Conservation (phyloP, 92 coral and sea anemone genomes). For the Epizoanthus ramosus region DNA sequence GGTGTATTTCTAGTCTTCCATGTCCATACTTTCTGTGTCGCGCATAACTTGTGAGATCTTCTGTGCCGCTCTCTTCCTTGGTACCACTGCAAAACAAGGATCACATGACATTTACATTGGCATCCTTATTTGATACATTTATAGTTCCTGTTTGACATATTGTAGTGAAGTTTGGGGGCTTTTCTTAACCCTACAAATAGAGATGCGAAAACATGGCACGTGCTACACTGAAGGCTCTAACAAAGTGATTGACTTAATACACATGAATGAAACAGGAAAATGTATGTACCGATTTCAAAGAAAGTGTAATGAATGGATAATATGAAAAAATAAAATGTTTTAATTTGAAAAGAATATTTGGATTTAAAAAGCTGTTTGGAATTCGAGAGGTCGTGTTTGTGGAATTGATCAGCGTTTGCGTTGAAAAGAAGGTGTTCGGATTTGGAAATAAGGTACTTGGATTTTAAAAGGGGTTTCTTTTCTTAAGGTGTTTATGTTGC, state of each 20-base stretch:
- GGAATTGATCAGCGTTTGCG: too few species aligned
- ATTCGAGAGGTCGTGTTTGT: too few species aligned
- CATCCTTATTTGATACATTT: too few species aligned
- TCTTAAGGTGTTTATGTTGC: too few species aligned
- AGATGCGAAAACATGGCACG: too few species aligned
- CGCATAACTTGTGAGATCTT: constrained; percentile 98
- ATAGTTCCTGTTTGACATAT: too few species aligned
- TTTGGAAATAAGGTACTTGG: too few species aligned
- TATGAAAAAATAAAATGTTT: not conserved
- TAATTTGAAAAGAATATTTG: not conserved
- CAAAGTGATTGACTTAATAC: not conserved
- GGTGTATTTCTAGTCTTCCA: constrained; percentile 61
- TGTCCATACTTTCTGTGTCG: constrained; percentile 93
- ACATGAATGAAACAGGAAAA: not conserved
- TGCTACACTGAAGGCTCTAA: not conserved
- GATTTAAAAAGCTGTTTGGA: too few species aligned
- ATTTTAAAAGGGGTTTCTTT: too few species aligned
- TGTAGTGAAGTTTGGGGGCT: too few species aligned
- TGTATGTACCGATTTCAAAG: not conserved
- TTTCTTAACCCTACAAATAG: too few species aligned
- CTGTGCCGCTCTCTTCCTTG: constrained; percentile 74
- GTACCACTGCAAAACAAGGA: constrained; percentile 48
- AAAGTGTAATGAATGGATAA: not conserved
- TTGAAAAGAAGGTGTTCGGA: too few species aligned
- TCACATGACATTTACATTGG: not conserved